Base-by-base conservation (phyloP, 2,797 vertebrate genomes). In the Adrianichthys oophorus region DNA sequence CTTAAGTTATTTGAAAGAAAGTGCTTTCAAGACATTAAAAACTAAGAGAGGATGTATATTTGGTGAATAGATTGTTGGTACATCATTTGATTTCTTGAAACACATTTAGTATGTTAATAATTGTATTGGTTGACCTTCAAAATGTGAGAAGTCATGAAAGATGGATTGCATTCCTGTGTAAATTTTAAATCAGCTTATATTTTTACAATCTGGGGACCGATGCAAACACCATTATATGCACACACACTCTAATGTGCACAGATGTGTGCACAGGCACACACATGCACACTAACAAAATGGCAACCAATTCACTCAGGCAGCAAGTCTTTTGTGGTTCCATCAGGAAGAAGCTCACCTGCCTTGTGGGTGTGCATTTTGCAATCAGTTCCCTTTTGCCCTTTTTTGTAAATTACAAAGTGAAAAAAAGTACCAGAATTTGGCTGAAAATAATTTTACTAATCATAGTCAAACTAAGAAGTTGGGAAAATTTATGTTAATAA, bases 251-350 rank as follows among this genome's bases (percentile, higher is more conserved):
- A 49, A 77, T 54, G 41, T 42, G 15, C 41, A 4, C 41, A 41
- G 7, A 41, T 53, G 67, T 19, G 45, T 68, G 55, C 4, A 50
- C 48, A 50, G 15, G 17, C 1, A n/a, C 41, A 41, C 32, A 21
- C 41, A 52, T 41, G 61, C 41, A 62, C 29, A 59, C 41, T 56
- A 32, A n/a, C 51, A 70, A 46, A 82, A 69, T 78, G 66, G 62
- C 23, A 43, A 45, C 46, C 57, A 73, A 66, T 79, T 80, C 51
- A 74, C 26, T 72, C 26, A 49, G 49, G 23, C 66, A 26, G 37
- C 24, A 41, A 51, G n/a, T 56, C 50, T 52, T 44, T 56, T 26
- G 48, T 7, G 8, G 55, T 52, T 62, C 66, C 60, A 37, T 64
- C 53, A 57, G 61, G 56, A 61, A 19, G 48, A 32, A 45, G 52